Evolutionary conservation across 2,797 vertebrate genomes (phyloP).

Genomic region (Lemur catta): DNA sequence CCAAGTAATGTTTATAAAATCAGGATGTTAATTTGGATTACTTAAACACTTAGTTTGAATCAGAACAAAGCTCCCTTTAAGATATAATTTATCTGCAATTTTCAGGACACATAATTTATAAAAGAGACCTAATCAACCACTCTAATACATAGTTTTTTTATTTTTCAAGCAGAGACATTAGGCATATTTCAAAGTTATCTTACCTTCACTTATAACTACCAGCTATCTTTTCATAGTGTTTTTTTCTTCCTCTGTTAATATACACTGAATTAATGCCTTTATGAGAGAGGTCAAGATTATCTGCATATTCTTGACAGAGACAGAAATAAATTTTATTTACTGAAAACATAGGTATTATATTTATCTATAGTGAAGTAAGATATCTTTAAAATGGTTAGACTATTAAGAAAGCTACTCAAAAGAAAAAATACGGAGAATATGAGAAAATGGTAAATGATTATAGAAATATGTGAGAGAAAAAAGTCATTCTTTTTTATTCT

Average conservation of each 20-base stretch:
- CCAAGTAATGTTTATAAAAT: not conserved
- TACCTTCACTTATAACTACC: not conserved
- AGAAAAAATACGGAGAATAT: not conserved
- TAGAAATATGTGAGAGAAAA: not conserved
- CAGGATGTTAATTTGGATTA: not conserved
- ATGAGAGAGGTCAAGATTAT: not conserved
- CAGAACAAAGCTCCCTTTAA: not conserved
- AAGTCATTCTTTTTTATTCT: not conserved
- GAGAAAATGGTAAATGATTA: not conserved
- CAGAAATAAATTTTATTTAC: not conserved
- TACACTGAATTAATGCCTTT: not conserved
- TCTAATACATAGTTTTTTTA: not conserved
- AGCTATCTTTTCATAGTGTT: not conserved
- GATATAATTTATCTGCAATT: conserved; percentile 21
- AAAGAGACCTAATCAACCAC: not conserved
- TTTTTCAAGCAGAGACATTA: not conserved
- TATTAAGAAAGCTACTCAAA: conserved; percentile 8
- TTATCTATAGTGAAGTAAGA: not conserved
- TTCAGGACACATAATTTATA: not conserved
- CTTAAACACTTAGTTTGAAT: not conserved
- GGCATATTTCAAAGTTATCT: not conserved
- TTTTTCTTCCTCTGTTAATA: not conserved
- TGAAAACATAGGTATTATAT: not conserved
- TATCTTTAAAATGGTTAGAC: not conserved
- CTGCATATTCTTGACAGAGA: not conserved